Conservation (phyloP, 2,113 vertebrate species). For the Pterophyllum scalare region DNA sequence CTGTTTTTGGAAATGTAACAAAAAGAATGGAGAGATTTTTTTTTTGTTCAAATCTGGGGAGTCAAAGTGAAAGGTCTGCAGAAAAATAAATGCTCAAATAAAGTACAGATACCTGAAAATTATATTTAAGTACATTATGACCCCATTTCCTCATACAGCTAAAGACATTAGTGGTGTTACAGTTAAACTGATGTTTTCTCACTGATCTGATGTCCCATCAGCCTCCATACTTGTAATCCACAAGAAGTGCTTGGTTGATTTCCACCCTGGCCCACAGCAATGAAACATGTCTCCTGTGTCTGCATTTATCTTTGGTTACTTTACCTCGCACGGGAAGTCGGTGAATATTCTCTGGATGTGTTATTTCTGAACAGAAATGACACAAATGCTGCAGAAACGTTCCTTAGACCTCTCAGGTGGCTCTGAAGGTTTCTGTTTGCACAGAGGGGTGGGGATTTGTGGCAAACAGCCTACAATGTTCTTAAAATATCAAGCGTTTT, state of each 20-base stretch:
- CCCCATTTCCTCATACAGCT: slow-evolving; percentile 48
- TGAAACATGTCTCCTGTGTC: slow-evolving; percentile 42
- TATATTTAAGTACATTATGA: slow-evolving; percentile 3
- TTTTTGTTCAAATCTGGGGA: background rate
- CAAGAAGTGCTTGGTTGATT: slow-evolving; percentile 39
- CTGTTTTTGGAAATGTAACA: background rate
- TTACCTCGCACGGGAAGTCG: background rate
- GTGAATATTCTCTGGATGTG: background rate
- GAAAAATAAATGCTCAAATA: background rate
- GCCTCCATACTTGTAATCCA: slow-evolving; percentile 42
- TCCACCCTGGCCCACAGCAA: slow-evolving; percentile 22
- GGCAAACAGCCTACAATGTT: slow-evolving; percentile 21
- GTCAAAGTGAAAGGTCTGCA: background rate
- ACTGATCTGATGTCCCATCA: slow-evolving; percentile 71
- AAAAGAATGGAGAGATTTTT: background rate
- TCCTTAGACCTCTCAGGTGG: background rate
- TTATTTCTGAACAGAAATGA: background rate
- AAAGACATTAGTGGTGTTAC: slow-evolving; percentile 43
- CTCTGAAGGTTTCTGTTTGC: background rate
- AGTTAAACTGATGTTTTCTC: slow-evolving; percentile 52
- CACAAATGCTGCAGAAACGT: background rate
- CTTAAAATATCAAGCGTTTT: slow-evolving; percentile 55
- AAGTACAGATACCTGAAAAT: background rate
- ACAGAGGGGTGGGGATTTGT: background rate
- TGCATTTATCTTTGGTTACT: background rate